Base-by-base conservation (phyloP, 2,113 vertebrate species). In the Lontra canadensis region DNA sequence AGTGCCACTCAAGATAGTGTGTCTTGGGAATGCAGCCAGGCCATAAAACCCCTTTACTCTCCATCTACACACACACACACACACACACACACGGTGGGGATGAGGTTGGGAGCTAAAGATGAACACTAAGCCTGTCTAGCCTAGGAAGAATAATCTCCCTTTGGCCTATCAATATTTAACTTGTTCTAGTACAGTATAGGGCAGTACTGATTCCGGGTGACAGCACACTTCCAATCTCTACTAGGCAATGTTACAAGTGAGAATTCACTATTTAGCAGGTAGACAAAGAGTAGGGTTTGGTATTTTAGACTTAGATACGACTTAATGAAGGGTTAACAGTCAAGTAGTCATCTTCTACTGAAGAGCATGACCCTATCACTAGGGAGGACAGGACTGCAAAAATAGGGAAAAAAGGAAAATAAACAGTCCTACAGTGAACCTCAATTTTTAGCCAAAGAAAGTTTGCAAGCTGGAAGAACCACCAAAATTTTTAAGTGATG, bases 301-400 rank as follows among this genome's bases (percentile, higher is more conserved):
- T 92, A 26, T 89, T 96, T 91, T 95, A 94, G 29, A 89, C 23
- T 92, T 95, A 93, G 18, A 29, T 74, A 25, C 84, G 49, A 88
- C 47, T 90, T 83, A 78, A 88, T 90, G 90, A 91, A 90, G 42
- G 10, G 47, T 65, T 96, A 86, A 83, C 42, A 85, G 59, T 61
- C 36, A 86, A 79, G 47, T 74, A 63, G 67, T 82, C 65, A 73
- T 87, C 42, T 81, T 57, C 55, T 63, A 42, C 18, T 81, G 26
- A 94, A 93, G n/a, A 90, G 18, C 10, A 39, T 63, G 55, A 65
- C 17, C 90, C 25, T 94, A 81, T 39, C 42, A 69, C 1, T 55
- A 36, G 67, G 90, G 76, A 85, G 80, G 61, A 83, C 10, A 61
- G 67, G 29, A 63, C 3, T 90, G 14, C n/a, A 88, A 83, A 97